Evolutionary conservation across 1,140 invertebrate species (phyloP), one percentile per base, ranked within the genome.

Genomic region (Araneus ventricosus): DNA sequence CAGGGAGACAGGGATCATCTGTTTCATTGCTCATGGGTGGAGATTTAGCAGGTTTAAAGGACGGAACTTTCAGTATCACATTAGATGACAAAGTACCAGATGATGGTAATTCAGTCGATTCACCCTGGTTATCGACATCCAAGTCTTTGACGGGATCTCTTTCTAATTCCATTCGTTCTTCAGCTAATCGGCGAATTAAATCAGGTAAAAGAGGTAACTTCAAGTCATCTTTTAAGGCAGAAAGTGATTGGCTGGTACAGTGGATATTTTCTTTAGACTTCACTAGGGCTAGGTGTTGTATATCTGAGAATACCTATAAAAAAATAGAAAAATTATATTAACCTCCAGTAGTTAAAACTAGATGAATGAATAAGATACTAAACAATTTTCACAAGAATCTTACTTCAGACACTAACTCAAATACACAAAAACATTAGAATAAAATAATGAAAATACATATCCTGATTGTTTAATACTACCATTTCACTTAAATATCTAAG

Each of bases 11-110:
- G 59, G 92, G 57, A 84, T 89, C 80, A 34, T 89, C 86, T 41
- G 63, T 41, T 39, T 93, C 92, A 84, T 30, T 85, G 41, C 30
- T 91, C 57, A 67, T 87, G 59, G 82, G 52, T 59, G 91, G 45
- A 92, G 90, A 92, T 45, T 92, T 93, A 27, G 63, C 87, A 30
- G 97, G 97, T 95, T 97, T 98, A 96, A 97, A 98, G 97, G 97
- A 98, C 96, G 98, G 98, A 97, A 98, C 98, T 96, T 98, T 98
- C 94, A 98, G 96, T 96, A 98, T 98, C 95, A 97, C 97, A 95
- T 96, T 96, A 94, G 96, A 95, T 91, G 39, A 75, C 70, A 75
- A 85, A n/a, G 34, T 75, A 88, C 67, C 84, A 59, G 84, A 80
- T 52, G 45, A 52, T 24, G n/a, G 20, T 17, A 67, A 24, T 37